Conservation (phyloP, 2,113 vertebrate genomes). For the Felis chaus region DNA sequence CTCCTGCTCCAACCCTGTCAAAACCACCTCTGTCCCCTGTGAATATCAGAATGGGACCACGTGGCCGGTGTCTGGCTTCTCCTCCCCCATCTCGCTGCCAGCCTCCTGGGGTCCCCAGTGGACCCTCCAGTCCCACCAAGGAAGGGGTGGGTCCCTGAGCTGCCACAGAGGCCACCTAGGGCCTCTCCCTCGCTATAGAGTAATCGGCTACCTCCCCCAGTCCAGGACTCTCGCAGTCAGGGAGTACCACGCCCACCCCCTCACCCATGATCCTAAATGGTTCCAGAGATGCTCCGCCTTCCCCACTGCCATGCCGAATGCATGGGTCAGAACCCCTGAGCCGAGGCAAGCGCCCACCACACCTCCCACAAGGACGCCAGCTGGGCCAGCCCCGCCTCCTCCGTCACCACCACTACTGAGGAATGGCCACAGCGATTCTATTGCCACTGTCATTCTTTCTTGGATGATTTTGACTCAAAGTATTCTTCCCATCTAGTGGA, state of each 20-base stretch:
- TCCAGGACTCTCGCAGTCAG: slow-evolving; percentile 88
- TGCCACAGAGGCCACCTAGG: slow-evolving; percentile 93
- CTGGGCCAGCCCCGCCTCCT: slow-evolving; percentile 91
- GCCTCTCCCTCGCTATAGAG: slow-evolving; percentile 84
- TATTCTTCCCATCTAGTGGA: slow-evolving; percentile 96
- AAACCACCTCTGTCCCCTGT: slow-evolving; percentile 89
- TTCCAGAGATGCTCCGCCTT: slow-evolving; percentile 90
- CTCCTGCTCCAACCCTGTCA: slow-evolving; percentile 84
- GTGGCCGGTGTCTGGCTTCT: slow-evolving; percentile 85
- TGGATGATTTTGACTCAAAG: slow-evolving; percentile 98
- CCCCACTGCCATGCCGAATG: slow-evolving; percentile 90
- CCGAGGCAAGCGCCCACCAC: slow-evolving; percentile 89
- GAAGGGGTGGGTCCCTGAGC: slow-evolving; percentile 90
- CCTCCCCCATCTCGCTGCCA: slow-evolving; percentile 93
- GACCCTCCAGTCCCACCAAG: slow-evolving; percentile 87
- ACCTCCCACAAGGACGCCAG: slow-evolving; percentile 88
- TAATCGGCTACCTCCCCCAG: slow-evolving; percentile 86
- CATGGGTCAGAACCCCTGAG: slow-evolving; percentile 87
- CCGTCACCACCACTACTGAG: slow-evolving; percentile 89
- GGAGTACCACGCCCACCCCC: slow-evolving; percentile 83
- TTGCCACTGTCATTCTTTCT: slow-evolving; percentile 86
- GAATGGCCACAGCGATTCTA: slow-evolving; percentile 92
- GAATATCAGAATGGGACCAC: slow-evolving; percentile 81
- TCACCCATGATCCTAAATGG: slow-evolving; percentile 88
- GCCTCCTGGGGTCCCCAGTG: slow-evolving; percentile 89